A percentile compares a stretch with the other conserved stretches of the same genome.
Evolutionary conservation across 1,140 invertebrate species (phyloP).

Genomic region (Plodia interpunctella): DNA sequence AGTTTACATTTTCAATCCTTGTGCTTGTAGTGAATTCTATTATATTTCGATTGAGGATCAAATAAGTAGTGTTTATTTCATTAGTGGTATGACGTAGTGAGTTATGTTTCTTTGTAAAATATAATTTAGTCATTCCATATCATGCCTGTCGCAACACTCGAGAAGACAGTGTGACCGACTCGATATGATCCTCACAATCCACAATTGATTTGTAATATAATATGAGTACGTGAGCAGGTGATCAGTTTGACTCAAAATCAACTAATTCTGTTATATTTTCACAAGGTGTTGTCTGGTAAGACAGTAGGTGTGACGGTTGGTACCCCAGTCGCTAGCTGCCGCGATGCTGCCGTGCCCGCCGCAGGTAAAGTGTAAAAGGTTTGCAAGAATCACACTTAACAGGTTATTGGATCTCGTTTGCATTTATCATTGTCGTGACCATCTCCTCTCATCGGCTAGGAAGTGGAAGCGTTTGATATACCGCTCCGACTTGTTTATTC

Average conservation of each 20-base stretch:
- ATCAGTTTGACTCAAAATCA: slow-evolving; percentile 71
- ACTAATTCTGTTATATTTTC: slow-evolving; percentile 77
- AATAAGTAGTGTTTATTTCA: slow-evolving; percentile 50
- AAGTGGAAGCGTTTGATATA: slow-evolving; percentile 61
- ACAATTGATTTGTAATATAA: slow-evolving; percentile 53
- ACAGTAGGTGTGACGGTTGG: slow-evolving; percentile 74
- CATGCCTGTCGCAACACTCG: slow-evolving; percentile 50
- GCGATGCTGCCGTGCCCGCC: slow-evolving; percentile 49
- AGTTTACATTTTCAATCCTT: slow-evolving; percentile 41
- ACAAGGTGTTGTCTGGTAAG: slow-evolving; percentile 77
- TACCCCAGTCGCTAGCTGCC: slow-evolving; percentile 60
- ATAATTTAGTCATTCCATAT: slow-evolving; percentile 54
- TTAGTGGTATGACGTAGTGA: slow-evolving; percentile 62
- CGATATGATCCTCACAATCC: slow-evolving; percentile 59
- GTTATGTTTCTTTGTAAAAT: slow-evolving; percentile 54
- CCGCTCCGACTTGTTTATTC: slow-evolving; percentile 10
- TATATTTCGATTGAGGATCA: slow-evolving; percentile 59
- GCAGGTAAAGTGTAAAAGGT: slow-evolving; percentile 73
- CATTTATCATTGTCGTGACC: slow-evolving; percentile 65
- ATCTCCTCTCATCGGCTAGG: slow-evolving; percentile 63
- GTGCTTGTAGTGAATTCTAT: slow-evolving; percentile 62
- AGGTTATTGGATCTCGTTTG: slow-evolving; percentile 62
- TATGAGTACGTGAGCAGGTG: slow-evolving; percentile 52
- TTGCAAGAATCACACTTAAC: slow-evolving; percentile 59
- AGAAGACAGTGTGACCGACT: slow-evolving; percentile 50